Conservation (phyloP, 2,888 invertebrate genomes). For the Lysandra coridon region DNA sequence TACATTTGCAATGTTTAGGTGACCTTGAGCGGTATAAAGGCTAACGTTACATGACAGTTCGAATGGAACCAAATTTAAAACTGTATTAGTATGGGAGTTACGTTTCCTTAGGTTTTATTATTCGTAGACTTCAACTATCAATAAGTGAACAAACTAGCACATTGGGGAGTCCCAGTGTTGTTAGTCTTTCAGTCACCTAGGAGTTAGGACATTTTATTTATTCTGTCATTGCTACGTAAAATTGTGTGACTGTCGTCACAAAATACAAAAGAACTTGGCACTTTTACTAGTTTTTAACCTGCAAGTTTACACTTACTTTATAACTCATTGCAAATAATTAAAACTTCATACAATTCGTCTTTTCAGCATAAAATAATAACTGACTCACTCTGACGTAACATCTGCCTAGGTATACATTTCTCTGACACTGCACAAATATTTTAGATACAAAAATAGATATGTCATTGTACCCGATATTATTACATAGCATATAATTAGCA, state of each 20-base stretch:
- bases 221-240: not conserved
- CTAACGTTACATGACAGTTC: too few species aligned
- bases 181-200: not conserved
- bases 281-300: not conserved
- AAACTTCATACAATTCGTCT: not conserved
- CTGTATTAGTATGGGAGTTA: too few species aligned
- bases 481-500: slow-evolving; percentile 1
- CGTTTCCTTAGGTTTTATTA: too few species aligned
- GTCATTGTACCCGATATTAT: not conserved
- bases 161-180: too few species aligned
- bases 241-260: not conserved
- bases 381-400: not conserved
- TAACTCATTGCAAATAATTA: not conserved
- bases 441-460: slow-evolving; percentile 29
- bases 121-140: too few species aligned
- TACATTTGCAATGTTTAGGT: too few species aligned
- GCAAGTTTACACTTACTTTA: not conserved
- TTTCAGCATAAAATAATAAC: not conserved
- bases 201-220: not conserved
- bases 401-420: not conserved
- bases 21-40: too few species aligned
- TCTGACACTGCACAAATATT: not conserved
- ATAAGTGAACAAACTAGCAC: too few species aligned
- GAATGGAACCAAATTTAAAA: too few species aligned
- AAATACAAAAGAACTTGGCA: not conserved